phyloP scores from a whole-genome alignment of 2,797 vertebrate genomes.

The Alosa sapidissima region DNA sequence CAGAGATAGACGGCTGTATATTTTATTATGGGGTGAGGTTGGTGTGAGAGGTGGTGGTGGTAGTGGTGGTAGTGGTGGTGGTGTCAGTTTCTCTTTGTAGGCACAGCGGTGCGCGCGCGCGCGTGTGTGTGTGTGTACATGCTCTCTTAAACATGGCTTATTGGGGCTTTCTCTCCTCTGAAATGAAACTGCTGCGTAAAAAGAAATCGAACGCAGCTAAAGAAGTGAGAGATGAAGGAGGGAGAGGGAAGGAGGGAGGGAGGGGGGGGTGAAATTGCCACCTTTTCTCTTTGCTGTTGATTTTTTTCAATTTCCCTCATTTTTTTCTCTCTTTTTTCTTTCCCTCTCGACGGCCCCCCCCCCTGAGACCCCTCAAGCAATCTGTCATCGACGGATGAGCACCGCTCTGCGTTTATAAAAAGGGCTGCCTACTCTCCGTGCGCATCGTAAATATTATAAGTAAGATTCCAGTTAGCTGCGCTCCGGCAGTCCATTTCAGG shows the following conservation, averaged over 20 bases:
- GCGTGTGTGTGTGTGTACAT: not conserved
- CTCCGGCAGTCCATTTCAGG: not conserved
- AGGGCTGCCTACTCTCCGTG: conserved; percentile 53
- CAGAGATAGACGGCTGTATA: not conserved
- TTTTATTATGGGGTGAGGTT: not conserved
- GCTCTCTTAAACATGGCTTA: not conserved
- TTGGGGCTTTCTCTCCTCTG: not conserved
- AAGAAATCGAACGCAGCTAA: not conserved
- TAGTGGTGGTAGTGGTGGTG: not conserved
- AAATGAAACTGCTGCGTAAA: not conserved
- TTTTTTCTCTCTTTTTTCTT: not conserved
- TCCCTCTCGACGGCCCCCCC: not conserved
- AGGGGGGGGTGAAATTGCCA: not conserved
- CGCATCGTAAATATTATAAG: conserved; percentile 61
- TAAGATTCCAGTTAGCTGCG: conserved; percentile 48
- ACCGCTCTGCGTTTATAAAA: conserved; percentile 49
- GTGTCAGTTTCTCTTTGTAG: not conserved
- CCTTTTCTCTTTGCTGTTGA: not conserved
- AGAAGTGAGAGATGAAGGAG: not conserved
- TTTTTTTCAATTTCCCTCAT: not conserved
- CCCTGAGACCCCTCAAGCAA: conserved; percentile 45
- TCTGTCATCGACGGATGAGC: conserved; percentile 54
- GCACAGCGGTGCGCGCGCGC: not conserved
- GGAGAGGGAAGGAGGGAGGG: not conserved
- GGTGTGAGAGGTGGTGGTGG: not conserved